phyloP scores from a whole-genome alignment of 2,888 invertebrate species.

The Allacma fusca region DNA sequence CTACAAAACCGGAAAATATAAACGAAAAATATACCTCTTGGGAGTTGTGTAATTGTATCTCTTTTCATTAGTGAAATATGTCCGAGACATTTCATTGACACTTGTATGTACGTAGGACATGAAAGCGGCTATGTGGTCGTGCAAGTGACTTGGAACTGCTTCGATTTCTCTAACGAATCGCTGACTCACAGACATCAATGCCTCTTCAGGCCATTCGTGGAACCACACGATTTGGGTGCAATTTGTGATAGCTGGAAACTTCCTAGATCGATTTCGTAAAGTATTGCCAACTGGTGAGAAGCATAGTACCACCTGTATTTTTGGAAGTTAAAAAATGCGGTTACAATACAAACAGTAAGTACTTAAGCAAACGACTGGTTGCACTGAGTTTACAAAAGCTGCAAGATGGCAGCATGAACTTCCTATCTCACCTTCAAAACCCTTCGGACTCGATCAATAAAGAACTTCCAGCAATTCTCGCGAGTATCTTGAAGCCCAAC shows the following conservation, averaged over 20 bases:
- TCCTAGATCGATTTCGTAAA: constrained; percentile 86
- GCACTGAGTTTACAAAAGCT: no score
- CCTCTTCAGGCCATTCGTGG: constrained; percentile 98
- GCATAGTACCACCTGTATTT: constrained; percentile 74
- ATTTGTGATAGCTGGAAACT: constrained; percentile 95
- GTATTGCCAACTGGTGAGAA: constrained; percentile 97
- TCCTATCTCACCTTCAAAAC: constrained; percentile 65
- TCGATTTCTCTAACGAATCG: constrained; percentile 83
- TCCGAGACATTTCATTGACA: constrained; percentile 87
- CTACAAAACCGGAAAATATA: background rate
- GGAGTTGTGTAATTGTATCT: constrained; percentile 98
- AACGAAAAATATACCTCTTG: constrained; percentile 69
- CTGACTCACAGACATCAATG: constrained; percentile 90
- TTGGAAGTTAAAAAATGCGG: background rate
- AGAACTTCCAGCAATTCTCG: constrained; percentile 98
- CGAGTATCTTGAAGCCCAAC: constrained; percentile 89
- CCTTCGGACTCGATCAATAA: constrained; percentile 91
- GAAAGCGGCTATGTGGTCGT: constrained; percentile 87
- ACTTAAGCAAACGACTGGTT: no score
- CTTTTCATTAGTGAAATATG: constrained; percentile 87
- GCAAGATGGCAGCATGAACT: background rate
- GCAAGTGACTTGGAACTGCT: constrained; percentile 77
- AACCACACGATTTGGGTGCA: constrained; percentile 98
- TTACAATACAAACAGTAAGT: background rate
- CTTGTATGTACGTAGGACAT: constrained; percentile 95